phyloP scores from a whole-genome alignment of 2,113 vertebrate species.

The Okapia johnstoni region DNA sequence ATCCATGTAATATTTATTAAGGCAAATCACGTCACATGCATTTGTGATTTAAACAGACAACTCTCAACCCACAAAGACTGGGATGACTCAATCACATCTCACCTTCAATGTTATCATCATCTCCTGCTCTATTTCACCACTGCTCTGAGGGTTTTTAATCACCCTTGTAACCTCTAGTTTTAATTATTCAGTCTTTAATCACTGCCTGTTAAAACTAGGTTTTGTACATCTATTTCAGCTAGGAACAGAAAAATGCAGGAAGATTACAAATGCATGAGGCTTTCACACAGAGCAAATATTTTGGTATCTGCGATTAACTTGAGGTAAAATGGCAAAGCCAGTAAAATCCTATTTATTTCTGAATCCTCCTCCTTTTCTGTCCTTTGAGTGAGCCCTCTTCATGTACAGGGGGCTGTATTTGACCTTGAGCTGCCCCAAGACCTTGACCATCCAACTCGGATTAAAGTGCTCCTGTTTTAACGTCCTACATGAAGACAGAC shows the following conservation, averaged over 20 bases:
- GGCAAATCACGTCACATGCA: neutral
- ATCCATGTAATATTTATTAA: neutral
- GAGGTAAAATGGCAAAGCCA: neutral
- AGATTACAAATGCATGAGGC: neutral
- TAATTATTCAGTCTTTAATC: neutral
- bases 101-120: neutral
- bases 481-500: neutral
- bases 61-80: neutral
- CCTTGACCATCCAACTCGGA: neutral
- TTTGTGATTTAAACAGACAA: constrained; percentile 2
- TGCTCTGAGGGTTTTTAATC: neutral
- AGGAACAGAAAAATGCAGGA: neutral
- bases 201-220: neutral
- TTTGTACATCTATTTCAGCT: neutral
- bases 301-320: neutral
- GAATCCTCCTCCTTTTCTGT: neutral
- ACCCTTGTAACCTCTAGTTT: neutral
- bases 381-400: neutral
- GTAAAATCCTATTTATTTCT: neutral
- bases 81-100: neutral
- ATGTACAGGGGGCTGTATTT: neutral
- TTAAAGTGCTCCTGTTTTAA: neutral
- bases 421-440: neutral
- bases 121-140: neutral
- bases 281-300: neutral